Conservation (phyloP, 23 tunicate species). For the Ciona savignyi region DNA sequence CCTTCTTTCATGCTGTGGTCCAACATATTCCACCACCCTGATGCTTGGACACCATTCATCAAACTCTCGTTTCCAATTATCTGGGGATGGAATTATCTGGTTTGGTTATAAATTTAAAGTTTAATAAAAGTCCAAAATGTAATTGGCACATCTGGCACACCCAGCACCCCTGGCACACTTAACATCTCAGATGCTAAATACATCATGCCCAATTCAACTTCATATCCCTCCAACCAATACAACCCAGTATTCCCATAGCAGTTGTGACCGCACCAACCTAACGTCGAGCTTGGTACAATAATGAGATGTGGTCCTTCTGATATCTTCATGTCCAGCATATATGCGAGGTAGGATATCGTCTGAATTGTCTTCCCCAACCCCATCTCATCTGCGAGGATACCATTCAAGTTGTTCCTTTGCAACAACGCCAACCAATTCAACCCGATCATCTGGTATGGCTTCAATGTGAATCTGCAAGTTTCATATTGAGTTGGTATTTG, state of each 20-base stretch:
- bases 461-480: too few species aligned
- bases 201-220: too few species aligned
- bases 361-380: conserved; percentile 98
- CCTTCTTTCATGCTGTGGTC: conserved; percentile 39
- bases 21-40: conserved; percentile 48
- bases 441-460: conserved; percentile 93
- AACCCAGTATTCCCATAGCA: too few species aligned
- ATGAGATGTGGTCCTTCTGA: conserved; percentile 71
- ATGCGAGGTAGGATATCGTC: conserved; percentile 81
- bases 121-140: too few species aligned
- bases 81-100: conserved; percentile 6
- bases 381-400: conserved; percentile 92
- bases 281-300: conserved; percentile 76
- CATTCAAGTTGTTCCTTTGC: conserved; percentile 77
- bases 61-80: conserved; percentile 85
- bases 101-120: too few species aligned
- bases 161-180: too few species aligned
- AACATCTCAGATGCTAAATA: too few species aligned
- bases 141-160: too few species aligned
- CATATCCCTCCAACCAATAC: too few species aligned
- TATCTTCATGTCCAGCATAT: conserved; percentile 23
- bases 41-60: conserved; percentile 64
- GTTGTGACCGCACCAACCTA: too few species aligned
- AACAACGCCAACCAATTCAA: conserved; percentile 83
- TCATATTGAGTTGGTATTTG: too few species aligned